phyloP scores from a whole-genome alignment of 1,140 invertebrate genomes.

The Mylabris phalerata region DNA sequence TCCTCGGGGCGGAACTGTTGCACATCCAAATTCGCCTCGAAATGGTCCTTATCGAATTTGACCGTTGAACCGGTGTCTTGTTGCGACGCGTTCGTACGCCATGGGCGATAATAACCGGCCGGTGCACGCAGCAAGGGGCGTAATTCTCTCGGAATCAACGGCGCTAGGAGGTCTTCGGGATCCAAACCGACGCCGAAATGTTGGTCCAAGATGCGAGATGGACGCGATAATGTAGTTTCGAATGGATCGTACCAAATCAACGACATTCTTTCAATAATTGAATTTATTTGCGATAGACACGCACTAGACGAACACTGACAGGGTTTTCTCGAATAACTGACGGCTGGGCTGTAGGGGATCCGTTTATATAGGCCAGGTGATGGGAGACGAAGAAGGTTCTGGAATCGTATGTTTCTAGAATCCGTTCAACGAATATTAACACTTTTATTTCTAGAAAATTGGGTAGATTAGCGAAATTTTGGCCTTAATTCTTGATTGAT shows the following conservation, averaged over 20 bases:
- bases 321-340: neutral
- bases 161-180: constrained; percentile 28
- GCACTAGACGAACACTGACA: neutral
- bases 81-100: constrained; percentile 34
- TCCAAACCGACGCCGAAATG: constrained; percentile 31
- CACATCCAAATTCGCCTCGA: constrained; percentile 45
- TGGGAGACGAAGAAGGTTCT: too few species aligned
- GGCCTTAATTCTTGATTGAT: too few species aligned
- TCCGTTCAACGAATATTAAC: too few species aligned
- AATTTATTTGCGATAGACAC: neutral
- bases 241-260: constrained; percentile 18
- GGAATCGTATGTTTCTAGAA: too few species aligned
- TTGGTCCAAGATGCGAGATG: constrained; percentile 35
- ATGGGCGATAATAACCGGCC: constrained; percentile 45
- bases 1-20: constrained; percentile 56
- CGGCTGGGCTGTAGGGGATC: too few species aligned
- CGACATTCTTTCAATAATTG: constrained; percentile 18
- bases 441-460: too few species aligned
- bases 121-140: neutral
- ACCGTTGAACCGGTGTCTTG: constrained; percentile 40
- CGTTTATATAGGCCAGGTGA: too few species aligned
- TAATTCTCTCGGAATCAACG: constrained; percentile 12
- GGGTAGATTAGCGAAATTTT: too few species aligned
- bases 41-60: constrained; percentile 40
- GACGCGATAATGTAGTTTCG: constrained; percentile 3